These are phyloP conservation scores for Epinephelus lanceolatus DNA, from an alignment of 2,113 vertebrate species.

Conservation along the genomic window DNA sequence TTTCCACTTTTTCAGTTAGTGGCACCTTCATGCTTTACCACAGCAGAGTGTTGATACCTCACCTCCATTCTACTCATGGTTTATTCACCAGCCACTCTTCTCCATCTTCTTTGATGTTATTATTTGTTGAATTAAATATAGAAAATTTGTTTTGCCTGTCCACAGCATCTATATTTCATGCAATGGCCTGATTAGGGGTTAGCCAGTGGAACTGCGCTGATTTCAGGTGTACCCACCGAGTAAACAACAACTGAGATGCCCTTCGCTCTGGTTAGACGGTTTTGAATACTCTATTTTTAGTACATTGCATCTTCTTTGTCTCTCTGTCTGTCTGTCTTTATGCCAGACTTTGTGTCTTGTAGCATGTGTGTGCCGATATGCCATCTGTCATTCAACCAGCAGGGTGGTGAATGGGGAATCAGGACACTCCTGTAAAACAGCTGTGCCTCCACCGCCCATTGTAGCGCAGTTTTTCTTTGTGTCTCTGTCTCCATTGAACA, in stretches of 20 bases:
- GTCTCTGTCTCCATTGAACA: neutral
- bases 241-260: conserved; percentile 47
- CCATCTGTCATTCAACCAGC: conserved; percentile 33
- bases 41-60: conserved; percentile 38
- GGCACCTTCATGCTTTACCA: conserved; percentile 28
- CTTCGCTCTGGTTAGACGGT: conserved; percentile 28
- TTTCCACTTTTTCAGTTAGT: conserved; percentile 30
- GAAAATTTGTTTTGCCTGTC: conserved; percentile 65
- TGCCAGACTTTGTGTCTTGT: conserved; percentile 5
- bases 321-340: neutral
- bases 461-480: neutral
- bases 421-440: conserved; percentile 3
- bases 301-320: conserved; percentile 11
- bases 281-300: conserved; percentile 6
- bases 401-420: conserved; percentile 6
- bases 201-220: conserved; percentile 53
- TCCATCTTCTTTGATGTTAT: conserved; percentile 70
- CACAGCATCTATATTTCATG: conserved; percentile 73
- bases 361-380: neutral
- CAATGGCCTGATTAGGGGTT: conserved; percentile 48
- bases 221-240: conserved; percentile 51
- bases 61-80: conserved; percentile 66
- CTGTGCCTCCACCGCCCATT: neutral
- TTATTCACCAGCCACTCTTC: conserved; percentile 70
- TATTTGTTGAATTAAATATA: conserved; percentile 80